Evolutionary conservation across 2,888 invertebrate genomes (phyloP).

Genomic region (Coleophora deauratella): DNA sequence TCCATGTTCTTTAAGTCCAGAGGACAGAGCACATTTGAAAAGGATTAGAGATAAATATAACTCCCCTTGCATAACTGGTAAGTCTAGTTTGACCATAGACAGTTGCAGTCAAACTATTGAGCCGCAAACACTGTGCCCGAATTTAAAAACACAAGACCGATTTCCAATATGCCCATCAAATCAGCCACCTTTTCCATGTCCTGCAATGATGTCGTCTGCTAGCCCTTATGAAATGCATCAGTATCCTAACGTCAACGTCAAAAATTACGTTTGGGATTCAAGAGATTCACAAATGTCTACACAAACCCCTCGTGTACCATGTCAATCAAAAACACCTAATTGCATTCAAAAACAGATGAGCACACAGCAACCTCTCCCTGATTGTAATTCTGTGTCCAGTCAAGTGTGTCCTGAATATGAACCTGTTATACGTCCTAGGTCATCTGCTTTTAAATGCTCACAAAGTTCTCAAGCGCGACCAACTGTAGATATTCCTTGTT

Average conservation of each 20-base stretch:
- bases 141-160: not conserved
- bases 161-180: not conserved
- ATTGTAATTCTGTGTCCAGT: not conserved
- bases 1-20: slow-evolving; percentile 24
- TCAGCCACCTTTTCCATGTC: not conserved
- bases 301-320: too few relatives aligned
- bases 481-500: too few relatives aligned
- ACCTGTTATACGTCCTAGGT: too few relatives aligned
- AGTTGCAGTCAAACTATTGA: slow-evolving; percentile 26
- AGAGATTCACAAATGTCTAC: slow-evolving; percentile 1
- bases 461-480: too few relatives aligned
- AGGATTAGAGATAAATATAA: slow-evolving; percentile 26
- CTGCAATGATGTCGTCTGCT: not conserved
- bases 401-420: too few relatives aligned
- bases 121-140: slow-evolving; percentile 10
- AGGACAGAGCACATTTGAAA: slow-evolving; percentile 31
- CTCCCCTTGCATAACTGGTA: too few relatives aligned
- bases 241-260: slow-evolving; percentile 29
- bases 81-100: slow-evolving; percentile 12
- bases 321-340: too few relatives aligned
- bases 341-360: not conserved
- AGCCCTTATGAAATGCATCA: slow-evolving; percentile 3
- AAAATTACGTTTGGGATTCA: slow-evolving; percentile 39
- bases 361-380: slow-evolving; percentile 2
- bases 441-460: too few relatives aligned